A percentile compares a stretch with the other conserved stretches of the same genome.
Conservation (phyloP, 2,797 vertebrate genomes). For the Falco concolor region DNA sequence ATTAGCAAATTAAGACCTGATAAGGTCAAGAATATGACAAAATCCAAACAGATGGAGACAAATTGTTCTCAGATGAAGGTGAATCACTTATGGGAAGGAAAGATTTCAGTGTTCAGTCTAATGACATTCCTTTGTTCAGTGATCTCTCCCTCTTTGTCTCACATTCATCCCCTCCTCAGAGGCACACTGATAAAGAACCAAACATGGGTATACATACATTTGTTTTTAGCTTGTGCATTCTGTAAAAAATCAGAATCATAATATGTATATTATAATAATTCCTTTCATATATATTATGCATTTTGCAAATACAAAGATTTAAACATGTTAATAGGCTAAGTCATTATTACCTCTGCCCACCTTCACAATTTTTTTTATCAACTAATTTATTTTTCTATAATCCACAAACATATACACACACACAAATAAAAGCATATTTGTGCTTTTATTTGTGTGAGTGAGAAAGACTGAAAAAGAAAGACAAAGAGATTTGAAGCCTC, state of each 20-base stretch:
- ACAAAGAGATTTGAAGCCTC: not conserved
- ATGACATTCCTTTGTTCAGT: not conserved
- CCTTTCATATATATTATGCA: not conserved
- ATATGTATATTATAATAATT: not conserved
- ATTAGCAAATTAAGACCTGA: not conserved
- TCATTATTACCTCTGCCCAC: not conserved
- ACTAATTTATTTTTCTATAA: not conserved
- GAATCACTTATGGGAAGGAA: not conserved
- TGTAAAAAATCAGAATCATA: not conserved
- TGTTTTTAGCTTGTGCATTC: not conserved
- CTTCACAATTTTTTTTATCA: not conserved
- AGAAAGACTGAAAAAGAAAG: not conserved
- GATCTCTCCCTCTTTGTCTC: not conserved
- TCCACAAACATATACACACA: not conserved
- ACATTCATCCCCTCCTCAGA: not conserved
- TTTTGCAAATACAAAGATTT: not conserved
- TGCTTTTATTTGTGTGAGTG: not conserved
- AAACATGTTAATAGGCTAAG: not conserved
- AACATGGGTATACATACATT: not conserved
- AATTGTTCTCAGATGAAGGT: not conserved
- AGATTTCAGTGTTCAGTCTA: not conserved
- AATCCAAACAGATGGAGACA: not conserved
- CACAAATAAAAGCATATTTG: not conserved
- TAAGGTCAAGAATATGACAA: not conserved
- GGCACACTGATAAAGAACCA: not conserved